These are phyloP conservation scores for Dromaius novaehollandiae DNA, from an alignment of 2,113 vertebrate species.

Conservation along the genomic window DNA sequence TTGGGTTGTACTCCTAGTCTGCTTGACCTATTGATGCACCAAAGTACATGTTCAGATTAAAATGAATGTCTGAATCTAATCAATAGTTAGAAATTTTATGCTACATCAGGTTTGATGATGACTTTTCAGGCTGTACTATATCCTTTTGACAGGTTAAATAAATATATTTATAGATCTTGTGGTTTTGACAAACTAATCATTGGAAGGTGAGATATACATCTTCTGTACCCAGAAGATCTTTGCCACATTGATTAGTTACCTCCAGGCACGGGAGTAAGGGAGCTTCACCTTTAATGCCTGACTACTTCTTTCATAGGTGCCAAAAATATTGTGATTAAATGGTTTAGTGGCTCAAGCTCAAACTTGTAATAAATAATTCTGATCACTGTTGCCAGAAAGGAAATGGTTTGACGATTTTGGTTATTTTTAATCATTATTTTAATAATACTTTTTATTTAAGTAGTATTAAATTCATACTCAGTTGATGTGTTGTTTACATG, in stretches of 20 bases:
- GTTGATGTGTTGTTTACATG: background rate
- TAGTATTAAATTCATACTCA: background rate
- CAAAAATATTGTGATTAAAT: constrained; percentile 38
- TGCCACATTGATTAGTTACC: constrained; percentile 53
- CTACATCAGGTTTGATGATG: constrained; percentile 57
- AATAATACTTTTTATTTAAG: background rate
- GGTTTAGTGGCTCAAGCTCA: background rate
- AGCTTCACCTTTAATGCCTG: constrained; percentile 16
- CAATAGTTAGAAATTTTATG: constrained; percentile 57
- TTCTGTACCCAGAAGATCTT: constrained; percentile 28
- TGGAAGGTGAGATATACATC: constrained; percentile 30
- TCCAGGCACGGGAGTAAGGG: background rate
- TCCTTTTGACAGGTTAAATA: constrained; percentile 51
- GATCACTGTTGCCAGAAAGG: background rate
- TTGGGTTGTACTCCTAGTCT: background rate
- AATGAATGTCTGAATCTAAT: constrained; percentile 40
- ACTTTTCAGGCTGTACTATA: constrained; percentile 39
- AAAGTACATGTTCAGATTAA: constrained; percentile 18
- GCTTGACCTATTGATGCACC: constrained; percentile 35
- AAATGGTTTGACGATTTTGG: background rate
- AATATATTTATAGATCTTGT: constrained; percentile 53
- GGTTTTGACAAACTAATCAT: constrained; percentile 60
- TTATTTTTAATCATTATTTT: constrained; percentile 2
- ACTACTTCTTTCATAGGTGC: background rate
- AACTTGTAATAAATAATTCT: constrained; percentile 6